Conservation (phyloP, 92 coral and sea anemone genomes). For the Bergia sp. region DNA sequence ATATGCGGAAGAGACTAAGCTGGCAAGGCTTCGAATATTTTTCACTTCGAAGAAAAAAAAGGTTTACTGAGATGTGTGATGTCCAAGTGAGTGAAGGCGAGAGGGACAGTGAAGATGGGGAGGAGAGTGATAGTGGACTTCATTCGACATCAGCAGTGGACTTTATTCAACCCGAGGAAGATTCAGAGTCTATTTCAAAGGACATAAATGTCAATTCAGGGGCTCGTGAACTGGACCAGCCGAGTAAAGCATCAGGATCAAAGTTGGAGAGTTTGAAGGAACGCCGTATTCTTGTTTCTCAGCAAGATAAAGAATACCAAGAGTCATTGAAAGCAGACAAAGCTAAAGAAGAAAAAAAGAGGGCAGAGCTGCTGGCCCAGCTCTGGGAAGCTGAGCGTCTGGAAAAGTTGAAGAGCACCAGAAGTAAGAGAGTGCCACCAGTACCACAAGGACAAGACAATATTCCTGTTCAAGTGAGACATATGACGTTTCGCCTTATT, state of each 20-base stretch:
- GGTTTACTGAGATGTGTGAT: no score
- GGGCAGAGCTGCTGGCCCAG: conserved; percentile 36
- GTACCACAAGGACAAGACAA: conserved; percentile 26
- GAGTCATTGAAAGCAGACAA: conserved; percentile 26
- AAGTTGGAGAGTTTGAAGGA: conserved; percentile 12
- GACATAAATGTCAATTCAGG: no score
- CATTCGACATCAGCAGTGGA: no score
- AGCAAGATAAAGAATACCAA: conserved; percentile 35
- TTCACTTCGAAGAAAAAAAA: conserved; percentile 17
- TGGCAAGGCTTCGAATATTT: conserved; percentile 41
- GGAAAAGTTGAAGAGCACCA: conserved; percentile 29
- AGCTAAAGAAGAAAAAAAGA: conserved; percentile 17
- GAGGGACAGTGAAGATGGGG: no score
- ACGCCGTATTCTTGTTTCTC: conserved; percentile 5
- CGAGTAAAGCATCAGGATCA: no score
- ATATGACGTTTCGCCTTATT: no score
- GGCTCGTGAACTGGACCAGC: no score
- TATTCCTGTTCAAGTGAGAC: no score
- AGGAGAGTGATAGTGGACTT: no score
- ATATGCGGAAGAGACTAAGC: conserved; percentile 52
- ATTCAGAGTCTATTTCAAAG: no score
- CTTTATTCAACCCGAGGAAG: no score
- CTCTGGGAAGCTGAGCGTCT: conserved; percentile 30
- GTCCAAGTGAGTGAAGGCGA: background rate
- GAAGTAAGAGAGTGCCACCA: conserved; percentile 48